Percentiles rank a stretch among this genome's conserved stretches.
Evolutionary conservation across 2,888 invertebrate species (phyloP).

Genomic region (Choreutis nemorana): DNA sequence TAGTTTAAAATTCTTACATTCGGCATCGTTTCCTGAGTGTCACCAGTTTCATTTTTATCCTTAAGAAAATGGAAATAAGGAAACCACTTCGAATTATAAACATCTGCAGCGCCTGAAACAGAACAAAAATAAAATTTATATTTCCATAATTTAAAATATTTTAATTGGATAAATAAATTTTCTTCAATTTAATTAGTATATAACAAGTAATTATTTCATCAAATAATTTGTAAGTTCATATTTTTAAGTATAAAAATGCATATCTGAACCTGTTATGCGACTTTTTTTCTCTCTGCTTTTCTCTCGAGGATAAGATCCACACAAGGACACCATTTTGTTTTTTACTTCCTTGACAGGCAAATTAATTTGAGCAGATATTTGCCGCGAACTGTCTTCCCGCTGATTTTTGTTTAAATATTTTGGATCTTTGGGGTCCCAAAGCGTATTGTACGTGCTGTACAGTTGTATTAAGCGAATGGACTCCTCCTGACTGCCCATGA

Average conservation of each 20-base stretch:
- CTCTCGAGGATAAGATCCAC: constrained; percentile 10
- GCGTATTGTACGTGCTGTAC: constrained; percentile 11
- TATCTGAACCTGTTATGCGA: constrained; percentile 12
- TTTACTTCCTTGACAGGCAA: constrained; percentile 7
- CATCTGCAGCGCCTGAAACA: no score
- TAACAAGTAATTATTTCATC: no score
- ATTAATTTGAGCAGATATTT: constrained; percentile 9
- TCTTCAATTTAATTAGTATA: no score
- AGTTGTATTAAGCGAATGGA: constrained; percentile 14
- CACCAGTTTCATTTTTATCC: constrained; percentile 6
- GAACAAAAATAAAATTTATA: no score
- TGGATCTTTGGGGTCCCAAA: constrained; percentile 15
- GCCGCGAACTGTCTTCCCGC: constrained; percentile 9
- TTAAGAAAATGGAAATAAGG: constrained; percentile 4
- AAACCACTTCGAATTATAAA: no score
- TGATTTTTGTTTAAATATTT: constrained; percentile 13
- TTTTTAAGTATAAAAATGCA: no score
- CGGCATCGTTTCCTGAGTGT: constrained; percentile 8
- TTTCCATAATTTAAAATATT: no score
- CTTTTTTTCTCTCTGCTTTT: constrained; percentile 13
- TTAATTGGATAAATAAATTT: no score
- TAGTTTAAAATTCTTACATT: constrained; percentile 3
- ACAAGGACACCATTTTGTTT: constrained; percentile 8
- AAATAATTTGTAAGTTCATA: no score
- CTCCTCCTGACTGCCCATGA: constrained; percentile 14